Conservation (phyloP, 2,113 vertebrate species). For the Pipa parva region DNA sequence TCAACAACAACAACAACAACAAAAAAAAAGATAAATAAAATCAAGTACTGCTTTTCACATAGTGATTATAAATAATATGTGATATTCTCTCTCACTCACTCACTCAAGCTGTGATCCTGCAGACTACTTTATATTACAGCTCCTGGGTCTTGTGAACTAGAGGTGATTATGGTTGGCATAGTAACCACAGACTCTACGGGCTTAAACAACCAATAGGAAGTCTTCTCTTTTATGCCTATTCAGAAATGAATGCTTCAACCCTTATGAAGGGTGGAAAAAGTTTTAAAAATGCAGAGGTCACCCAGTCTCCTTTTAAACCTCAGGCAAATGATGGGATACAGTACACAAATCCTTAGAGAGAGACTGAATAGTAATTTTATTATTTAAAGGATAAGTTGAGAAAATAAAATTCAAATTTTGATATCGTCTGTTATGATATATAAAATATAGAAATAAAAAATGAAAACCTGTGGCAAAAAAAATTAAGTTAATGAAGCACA, state of each 20-base stretch:
- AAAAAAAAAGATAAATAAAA: not conserved
- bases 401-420: too few species aligned
- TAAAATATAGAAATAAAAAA: too few species aligned
- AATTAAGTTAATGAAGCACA: too few species aligned
- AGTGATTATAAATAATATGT: not conserved
- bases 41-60: not conserved
- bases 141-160: constrained; percentile 44
- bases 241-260: constrained; percentile 44
- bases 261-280: constrained; percentile 24
- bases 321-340: not conserved
- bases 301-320: too few species aligned
- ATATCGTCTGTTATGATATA: too few species aligned
- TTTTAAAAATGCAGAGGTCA: not conserved
- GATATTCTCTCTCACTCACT: not conserved
- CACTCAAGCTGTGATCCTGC: not conserved
- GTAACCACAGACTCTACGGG: constrained; percentile 75
- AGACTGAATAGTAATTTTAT: too few species aligned
- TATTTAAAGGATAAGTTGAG: too few species aligned
- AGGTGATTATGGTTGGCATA: constrained; percentile 66
- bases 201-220: constrained; percentile 60
- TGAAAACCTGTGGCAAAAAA: too few species aligned
- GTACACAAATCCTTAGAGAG: too few species aligned
- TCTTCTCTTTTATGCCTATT: constrained; percentile 47
- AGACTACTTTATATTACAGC: constrained; percentile 47
- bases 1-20: too few species aligned